Percentiles rank a stretch among this genome's conserved stretches.
These are phyloP conservation scores for Metacarcinus magister DNA, from an alignment of 2,888 invertebrate genomes.

Conservation along the genomic window DNA sequence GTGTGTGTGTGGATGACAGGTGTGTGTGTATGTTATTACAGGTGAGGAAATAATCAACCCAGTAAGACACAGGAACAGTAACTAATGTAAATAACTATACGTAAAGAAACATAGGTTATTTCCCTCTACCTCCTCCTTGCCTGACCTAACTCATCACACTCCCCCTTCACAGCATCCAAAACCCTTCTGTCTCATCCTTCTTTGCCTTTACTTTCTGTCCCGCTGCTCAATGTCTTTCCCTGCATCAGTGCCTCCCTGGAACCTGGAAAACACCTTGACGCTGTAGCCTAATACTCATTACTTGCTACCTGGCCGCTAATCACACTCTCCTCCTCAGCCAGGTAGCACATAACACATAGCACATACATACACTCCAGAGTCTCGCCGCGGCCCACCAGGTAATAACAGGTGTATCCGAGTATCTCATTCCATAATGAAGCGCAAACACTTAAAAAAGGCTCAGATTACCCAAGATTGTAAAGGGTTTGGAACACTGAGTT, in stretches of 20 bases:
- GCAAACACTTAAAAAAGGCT: constrained; percentile 21
- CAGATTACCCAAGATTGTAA: not conserved
- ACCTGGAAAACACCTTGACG: not conserved
- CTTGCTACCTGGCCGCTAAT: not conserved
- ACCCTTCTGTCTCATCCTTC: too few species aligned
- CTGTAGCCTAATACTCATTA: not conserved
- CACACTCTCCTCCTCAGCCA: not conserved
- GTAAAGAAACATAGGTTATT: too few species aligned
- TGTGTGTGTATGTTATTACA: too few species aligned
- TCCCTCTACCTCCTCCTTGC: too few species aligned
- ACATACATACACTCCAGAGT: not conserved
- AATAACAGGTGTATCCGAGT: not conserved
- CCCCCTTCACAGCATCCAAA: too few species aligned
- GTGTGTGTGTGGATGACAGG: too few species aligned
- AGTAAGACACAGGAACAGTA: too few species aligned
- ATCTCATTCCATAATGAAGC: constrained; percentile 8
- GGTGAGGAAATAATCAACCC: too few species aligned
- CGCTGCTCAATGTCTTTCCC: too few species aligned
- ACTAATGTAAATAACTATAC: too few species aligned
- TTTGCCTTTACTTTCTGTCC: too few species aligned
- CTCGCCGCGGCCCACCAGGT: not conserved
- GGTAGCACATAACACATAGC: not conserved
- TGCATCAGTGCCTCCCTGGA: not conserved
- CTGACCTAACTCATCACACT: too few species aligned
- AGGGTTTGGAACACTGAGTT: not conserved